Evolutionary conservation across 1,140 invertebrate genomes (phyloP).

Genomic region (Cherax destructor): DNA sequence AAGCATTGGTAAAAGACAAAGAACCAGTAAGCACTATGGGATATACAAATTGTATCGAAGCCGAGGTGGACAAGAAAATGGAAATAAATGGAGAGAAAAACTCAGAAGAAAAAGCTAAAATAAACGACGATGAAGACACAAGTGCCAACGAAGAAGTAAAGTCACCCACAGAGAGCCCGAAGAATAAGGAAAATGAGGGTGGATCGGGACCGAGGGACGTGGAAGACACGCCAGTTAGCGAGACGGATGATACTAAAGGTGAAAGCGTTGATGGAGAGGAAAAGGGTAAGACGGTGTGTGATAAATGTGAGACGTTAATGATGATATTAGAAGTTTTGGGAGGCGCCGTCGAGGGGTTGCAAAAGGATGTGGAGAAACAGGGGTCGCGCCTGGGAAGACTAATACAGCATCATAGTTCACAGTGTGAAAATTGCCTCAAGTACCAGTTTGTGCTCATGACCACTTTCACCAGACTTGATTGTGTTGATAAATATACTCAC

Average conservation of each 20-base stretch:
- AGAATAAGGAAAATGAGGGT: neutral
- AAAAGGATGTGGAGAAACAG: conserved; percentile 45
- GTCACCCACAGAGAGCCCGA: neutral
- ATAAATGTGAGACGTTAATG: conserved; percentile 16
- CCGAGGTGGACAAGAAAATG: too few relatives aligned
- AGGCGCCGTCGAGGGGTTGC: conserved; percentile 17
- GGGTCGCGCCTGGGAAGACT: conserved; percentile 17
- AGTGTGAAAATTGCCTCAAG: conserved; percentile 49
- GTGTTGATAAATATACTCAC: conserved; percentile 45
- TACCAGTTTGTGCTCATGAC: conserved; percentile 42
- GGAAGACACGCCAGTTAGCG: neutral
- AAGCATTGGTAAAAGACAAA: too few relatives aligned
- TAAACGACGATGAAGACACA: neutral
- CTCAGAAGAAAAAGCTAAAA: neutral
- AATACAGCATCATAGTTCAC: neutral
- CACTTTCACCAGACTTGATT: conserved; percentile 20
- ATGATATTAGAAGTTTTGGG: conserved; percentile 29
- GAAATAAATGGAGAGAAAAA: neutral
- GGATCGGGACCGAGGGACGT: neutral
- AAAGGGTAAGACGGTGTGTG: conserved; percentile 27
- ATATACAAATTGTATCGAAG: too few relatives aligned
- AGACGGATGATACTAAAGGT: neutral
- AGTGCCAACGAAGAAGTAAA: neutral
- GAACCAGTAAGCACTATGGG: too few relatives aligned
- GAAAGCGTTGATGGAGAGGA: neutral